A percentile compares a stretch with the other conserved stretches of the same genome.
Conservation (phyloP, 1,140 invertebrate species). For the Panagrolaimus sp. region DNA sequence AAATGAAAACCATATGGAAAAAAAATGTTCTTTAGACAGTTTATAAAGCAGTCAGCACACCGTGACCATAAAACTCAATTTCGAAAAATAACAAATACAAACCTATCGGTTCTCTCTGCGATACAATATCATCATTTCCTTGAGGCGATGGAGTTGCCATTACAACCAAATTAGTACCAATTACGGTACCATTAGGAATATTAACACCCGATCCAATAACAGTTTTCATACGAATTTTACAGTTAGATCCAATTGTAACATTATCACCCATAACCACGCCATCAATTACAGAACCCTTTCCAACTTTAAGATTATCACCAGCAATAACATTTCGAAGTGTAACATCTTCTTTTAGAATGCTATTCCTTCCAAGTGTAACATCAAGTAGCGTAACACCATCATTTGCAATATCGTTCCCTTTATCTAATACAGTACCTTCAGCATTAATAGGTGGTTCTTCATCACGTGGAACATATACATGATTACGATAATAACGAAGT, state of each 20-base stretch:
- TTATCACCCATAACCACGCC: slow-evolving; percentile 1
- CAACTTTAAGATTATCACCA: not conserved
- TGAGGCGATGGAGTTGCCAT: not conserved
- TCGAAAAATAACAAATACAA: too few species aligned
- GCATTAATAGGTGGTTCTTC: slow-evolving; percentile 1
- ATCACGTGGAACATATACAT: slow-evolving; percentile 5
- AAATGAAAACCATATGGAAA: too few species aligned
- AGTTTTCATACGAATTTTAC: not conserved
- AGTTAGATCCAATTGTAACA: not conserved
- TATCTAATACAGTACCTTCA: not conserved
- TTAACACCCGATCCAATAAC: slow-evolving; percentile 4
- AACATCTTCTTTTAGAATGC: not conserved
- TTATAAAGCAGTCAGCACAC: too few species aligned
- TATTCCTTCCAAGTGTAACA: not conserved
- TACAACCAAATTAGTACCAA: not conserved
- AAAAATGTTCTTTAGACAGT: too few species aligned
- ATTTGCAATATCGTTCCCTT: not conserved
- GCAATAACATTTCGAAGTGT: not conserved
- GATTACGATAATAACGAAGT: not conserved
- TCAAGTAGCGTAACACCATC: not conserved
- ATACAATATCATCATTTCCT: not conserved
- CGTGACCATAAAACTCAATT: too few species aligned
- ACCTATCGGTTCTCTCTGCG: too few species aligned
- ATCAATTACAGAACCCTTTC: not conserved
- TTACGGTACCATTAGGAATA: not conserved